phyloP scores from a whole-genome alignment of 2,888 invertebrate species.

The Andrena hattorfiana region DNA sequence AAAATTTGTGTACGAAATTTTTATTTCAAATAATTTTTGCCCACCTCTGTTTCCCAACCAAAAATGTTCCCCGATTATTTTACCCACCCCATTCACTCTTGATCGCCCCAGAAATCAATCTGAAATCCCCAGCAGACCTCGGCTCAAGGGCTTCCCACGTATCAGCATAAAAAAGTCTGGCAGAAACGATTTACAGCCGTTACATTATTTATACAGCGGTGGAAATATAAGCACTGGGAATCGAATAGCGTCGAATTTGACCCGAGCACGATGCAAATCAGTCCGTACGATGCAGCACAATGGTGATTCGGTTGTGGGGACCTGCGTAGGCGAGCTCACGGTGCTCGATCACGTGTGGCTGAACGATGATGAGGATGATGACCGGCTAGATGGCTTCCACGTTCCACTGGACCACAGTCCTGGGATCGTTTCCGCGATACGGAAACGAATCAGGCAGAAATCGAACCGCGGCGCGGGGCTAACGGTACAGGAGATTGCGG shows the following conservation, averaged over 20 bases:
- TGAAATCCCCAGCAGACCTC: too few species aligned
- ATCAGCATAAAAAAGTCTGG: too few species aligned
- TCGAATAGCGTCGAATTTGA: slow-evolving; percentile 40
- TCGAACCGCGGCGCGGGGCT: slow-evolving; percentile 36
- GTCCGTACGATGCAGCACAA: slow-evolving; percentile 45
- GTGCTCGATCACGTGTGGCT: slow-evolving; percentile 58
- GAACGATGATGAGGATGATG: slow-evolving; percentile 70
- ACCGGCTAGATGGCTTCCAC: slow-evolving; percentile 32
- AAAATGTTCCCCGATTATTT: neutral
- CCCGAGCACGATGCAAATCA: slow-evolving; percentile 41
- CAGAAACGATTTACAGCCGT: too few species aligned
- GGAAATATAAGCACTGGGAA: neutral
- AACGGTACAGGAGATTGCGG: slow-evolving; percentile 65
- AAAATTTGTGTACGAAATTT: too few species aligned
- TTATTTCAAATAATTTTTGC: too few species aligned
- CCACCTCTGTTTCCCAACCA: too few species aligned
- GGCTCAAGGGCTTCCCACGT: too few species aligned
- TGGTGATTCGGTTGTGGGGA: slow-evolving; percentile 49
- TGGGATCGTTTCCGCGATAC: slow-evolving; percentile 58
- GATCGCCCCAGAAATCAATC: too few species aligned
- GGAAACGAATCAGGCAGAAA: slow-evolving; percentile 57
- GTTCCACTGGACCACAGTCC: slow-evolving; percentile 40
- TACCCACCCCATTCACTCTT: too few species aligned
- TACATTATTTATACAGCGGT: too few species aligned
- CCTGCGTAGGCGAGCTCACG: slow-evolving; percentile 62